phyloP scores from a whole-genome alignment of 1,140 invertebrate species.

The Pseudomyrmex dendroicus region DNA sequence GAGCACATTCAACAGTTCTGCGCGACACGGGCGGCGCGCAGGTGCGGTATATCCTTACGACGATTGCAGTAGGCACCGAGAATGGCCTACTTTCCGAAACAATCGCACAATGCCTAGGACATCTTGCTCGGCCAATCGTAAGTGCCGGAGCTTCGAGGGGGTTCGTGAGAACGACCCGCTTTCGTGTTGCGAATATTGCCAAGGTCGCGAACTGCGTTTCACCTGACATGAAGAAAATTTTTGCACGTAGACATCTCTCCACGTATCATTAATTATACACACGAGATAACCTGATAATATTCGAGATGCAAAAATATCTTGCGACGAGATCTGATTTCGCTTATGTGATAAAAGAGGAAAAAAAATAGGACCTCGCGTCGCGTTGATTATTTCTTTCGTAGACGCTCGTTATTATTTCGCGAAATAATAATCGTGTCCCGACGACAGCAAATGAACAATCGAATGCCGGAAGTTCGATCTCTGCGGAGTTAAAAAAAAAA shows the following conservation, averaged over 20 bases:
- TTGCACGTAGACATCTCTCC: not conserved
- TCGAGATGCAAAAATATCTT: not conserved
- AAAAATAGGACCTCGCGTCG: too few species aligned
- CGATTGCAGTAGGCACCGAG: slow-evolving; percentile 49
- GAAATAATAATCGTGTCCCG: too few species aligned
- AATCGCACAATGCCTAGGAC: slow-evolving; percentile 55
- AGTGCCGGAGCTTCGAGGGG: slow-evolving; percentile 35
- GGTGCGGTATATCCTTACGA: slow-evolving; percentile 23
- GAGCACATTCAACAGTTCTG: not conserved
- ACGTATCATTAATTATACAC: not conserved
- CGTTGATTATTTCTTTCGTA: too few species aligned
- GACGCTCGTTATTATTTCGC: too few species aligned
- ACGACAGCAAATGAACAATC: too few species aligned
- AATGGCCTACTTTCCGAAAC: slow-evolving; percentile 69
- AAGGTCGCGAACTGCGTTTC: slow-evolving; percentile 59
- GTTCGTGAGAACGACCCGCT: slow-evolving; percentile 50
- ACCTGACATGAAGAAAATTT: not conserved
- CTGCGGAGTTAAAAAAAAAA: too few species aligned
- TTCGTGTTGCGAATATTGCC: slow-evolving; percentile 49
- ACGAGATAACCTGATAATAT: not conserved
- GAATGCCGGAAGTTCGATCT: too few species aligned
- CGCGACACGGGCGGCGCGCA: slow-evolving; percentile 17
- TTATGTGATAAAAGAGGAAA: not conserved
- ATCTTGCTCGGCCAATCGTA: slow-evolving; percentile 40
- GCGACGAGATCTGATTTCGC: not conserved